Conservation (phyloP, 1,140 invertebrate species). For the Eciton burchellii region DNA sequence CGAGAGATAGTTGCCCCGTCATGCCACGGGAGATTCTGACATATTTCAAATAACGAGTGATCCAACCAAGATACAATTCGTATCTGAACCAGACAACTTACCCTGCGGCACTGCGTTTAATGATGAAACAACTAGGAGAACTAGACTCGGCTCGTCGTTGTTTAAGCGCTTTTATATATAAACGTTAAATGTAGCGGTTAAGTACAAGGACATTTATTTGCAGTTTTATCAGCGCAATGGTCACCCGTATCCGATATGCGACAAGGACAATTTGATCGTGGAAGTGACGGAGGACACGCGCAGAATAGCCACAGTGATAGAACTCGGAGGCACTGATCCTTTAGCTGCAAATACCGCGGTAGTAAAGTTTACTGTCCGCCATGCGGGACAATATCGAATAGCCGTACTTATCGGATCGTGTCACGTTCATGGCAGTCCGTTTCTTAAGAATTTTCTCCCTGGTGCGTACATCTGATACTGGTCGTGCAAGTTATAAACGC, state of each 20-base stretch:
- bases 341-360: constrained; percentile 93
- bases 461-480: constrained; percentile 81
- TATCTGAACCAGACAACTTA: background rate
- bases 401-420: constrained; percentile 92
- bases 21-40: background rate
- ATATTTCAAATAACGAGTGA: background rate
- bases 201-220: constrained; percentile 57
- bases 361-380: constrained; percentile 96
- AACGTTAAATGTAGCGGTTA: background rate
- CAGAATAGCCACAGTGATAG: constrained; percentile 93
- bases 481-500: constrained; percentile 2
- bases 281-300: constrained; percentile 93
- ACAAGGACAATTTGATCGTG: constrained; percentile 94
- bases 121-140: background rate
- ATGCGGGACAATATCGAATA: constrained; percentile 95
- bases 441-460: constrained; percentile 88
- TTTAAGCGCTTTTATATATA: background rate
- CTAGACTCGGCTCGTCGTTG: background rate
- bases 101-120: background rate
- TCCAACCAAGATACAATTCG: background rate
- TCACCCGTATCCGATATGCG: constrained; percentile 96
- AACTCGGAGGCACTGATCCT: constrained; percentile 93
- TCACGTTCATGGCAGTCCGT: constrained; percentile 89
- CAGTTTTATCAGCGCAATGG: constrained; percentile 97
- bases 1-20: too few relatives aligned